These are phyloP conservation scores for Otolemur garnettii DNA, from an alignment of 2,113 vertebrate genomes.

Conservation along the genomic window DNA sequence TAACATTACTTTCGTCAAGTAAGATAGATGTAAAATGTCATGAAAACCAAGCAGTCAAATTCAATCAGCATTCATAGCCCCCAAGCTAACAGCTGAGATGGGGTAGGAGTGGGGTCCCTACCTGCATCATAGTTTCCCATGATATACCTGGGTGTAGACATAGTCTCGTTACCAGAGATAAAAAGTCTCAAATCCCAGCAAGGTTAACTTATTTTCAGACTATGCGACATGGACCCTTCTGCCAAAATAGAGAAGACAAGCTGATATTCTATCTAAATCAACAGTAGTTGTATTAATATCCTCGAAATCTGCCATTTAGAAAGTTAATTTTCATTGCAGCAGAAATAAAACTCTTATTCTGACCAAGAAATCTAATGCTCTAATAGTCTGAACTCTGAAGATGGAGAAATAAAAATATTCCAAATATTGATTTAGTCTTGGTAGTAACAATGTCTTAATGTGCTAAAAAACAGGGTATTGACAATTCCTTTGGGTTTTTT, in stretches of 20 bases:
- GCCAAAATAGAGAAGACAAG: neutral
- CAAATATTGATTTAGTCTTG: conserved; percentile 37
- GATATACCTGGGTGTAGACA: neutral
- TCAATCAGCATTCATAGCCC: neutral
- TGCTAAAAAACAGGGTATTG: conserved; percentile 4
- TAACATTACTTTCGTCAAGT: neutral
- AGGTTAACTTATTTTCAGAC: conserved; percentile 10
- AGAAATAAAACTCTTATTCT: conserved; percentile 54
- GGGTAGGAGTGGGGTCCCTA: neutral
- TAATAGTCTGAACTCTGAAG: conserved; percentile 35
- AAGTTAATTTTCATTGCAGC: conserved; percentile 20
- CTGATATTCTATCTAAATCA: conserved; percentile 24
- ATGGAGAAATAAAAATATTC: conserved; percentile 47
- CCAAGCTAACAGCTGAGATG: neutral
- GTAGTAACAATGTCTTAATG: neutral
- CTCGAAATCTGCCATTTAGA: conserved; percentile 40
- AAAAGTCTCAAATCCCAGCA: conserved; percentile 37
- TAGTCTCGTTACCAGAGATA: neutral
- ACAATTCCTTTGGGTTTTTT: neutral
- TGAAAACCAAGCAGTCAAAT: neutral
- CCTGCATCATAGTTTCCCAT: neutral
- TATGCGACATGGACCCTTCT: neutral
- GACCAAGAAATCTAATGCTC: conserved; percentile 34
- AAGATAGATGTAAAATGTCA: neutral
- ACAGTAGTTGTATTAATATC: neutral